phyloP scores from a whole-genome alignment of 2,888 invertebrate species.

The Eristalinus sepulchralis region DNA sequence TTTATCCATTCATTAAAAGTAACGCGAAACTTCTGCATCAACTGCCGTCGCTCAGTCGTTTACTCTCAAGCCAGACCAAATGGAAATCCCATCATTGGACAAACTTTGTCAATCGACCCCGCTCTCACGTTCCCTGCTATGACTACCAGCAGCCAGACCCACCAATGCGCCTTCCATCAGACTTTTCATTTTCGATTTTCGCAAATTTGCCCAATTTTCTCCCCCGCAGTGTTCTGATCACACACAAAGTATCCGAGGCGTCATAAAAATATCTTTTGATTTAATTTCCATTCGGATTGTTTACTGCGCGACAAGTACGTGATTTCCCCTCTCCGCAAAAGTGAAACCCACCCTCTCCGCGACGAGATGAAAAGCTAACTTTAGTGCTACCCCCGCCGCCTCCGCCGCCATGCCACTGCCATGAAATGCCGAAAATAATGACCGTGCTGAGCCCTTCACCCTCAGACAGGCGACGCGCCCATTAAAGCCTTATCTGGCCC shows the following conservation, averaged over 20 bases:
- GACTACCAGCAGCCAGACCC: neutral
- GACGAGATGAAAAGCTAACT: neutral
- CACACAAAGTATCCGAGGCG: slow-evolving; percentile 11
- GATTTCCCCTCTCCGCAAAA: neutral
- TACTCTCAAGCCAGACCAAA: too few species aligned
- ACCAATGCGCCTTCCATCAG: slow-evolving; percentile 16
- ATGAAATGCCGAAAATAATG: slow-evolving; percentile 44
- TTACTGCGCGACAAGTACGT: slow-evolving; percentile 40
- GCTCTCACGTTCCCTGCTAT: neutral
- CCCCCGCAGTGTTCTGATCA: slow-evolving; percentile 14
- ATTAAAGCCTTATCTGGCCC: neutral
- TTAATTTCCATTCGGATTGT: slow-evolving; percentile 58
- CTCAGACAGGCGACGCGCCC: neutral
- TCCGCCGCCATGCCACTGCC: neutral
- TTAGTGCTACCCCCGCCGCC: slow-evolving; percentile 15
- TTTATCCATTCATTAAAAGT: slow-evolving; percentile 19
- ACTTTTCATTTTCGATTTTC: neutral
- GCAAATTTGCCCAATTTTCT: slow-evolving; percentile 15
- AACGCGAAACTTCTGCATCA: neutral
- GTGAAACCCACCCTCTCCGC: neutral
- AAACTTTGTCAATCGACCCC: slow-evolving; percentile 10
- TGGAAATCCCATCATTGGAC: neutral
- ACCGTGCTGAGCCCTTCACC: neutral
- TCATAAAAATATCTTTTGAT: slow-evolving; percentile 54
- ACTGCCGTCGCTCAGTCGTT: neutral